Evolutionary conservation across 2,888 invertebrate species (phyloP).

Genomic region (Watsonalla cultraria): DNA sequence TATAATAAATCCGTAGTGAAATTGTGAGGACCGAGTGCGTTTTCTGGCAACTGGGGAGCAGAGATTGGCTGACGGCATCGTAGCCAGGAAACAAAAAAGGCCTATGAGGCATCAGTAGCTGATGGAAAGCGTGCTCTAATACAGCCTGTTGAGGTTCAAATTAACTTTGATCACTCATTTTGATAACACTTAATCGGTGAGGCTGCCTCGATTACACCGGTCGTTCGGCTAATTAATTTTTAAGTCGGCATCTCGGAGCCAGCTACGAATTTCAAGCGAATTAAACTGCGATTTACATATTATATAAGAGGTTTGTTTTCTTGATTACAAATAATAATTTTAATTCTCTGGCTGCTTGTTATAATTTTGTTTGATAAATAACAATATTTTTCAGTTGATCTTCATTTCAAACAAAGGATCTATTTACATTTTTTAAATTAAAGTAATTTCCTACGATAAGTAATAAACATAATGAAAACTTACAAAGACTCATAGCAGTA

Average conservation of each 20-base stretch:
- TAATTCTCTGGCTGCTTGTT: constrained; percentile 38
- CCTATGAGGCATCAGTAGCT: constrained; percentile 36
- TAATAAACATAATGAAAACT: not conserved
- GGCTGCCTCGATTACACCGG: constrained; percentile 69
- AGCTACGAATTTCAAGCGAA: constrained; percentile 62
- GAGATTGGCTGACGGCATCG: constrained; percentile 46
- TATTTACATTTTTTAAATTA: too few species aligned
- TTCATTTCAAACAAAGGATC: too few species aligned
- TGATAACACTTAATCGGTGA: constrained; percentile 61
- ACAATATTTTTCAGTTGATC: not conserved
- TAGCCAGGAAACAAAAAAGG: constrained; percentile 25
- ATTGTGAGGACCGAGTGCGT: constrained; percentile 54
- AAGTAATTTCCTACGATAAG: not conserved
- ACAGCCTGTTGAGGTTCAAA: constrained; percentile 41
- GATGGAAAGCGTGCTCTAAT: constrained; percentile 45
- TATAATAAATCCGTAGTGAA: constrained; percentile 50
- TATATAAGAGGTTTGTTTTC: constrained; percentile 46
- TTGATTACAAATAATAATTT: constrained; percentile 40
- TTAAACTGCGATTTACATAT: constrained; percentile 62
- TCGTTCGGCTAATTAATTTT: constrained; percentile 79
- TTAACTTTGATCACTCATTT: constrained; percentile 41
- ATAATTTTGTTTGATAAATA: constrained; percentile 33
- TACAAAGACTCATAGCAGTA: too few species aligned
- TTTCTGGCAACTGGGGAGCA: constrained; percentile 46
- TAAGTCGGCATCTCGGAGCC: constrained; percentile 67